Evolutionary conservation across 2,113 vertebrate genomes (phyloP).

Genomic region (Odobenus rosmarus): DNA sequence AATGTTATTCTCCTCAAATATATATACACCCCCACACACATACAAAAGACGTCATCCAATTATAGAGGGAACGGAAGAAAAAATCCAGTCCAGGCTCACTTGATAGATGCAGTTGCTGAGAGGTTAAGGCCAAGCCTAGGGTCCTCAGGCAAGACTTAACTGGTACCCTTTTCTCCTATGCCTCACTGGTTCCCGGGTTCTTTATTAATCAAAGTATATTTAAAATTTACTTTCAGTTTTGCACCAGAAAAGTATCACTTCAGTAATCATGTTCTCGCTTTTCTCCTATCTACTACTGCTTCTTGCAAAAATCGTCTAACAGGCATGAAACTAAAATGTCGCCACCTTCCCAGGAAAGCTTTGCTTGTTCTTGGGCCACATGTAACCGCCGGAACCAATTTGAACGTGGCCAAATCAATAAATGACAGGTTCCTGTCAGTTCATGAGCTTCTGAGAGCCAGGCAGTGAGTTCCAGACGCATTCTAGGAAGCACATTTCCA

Average conservation of each 20-base stretch:
- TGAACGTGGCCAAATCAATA: neutral
- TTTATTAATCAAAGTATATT: neutral
- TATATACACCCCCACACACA: neutral
- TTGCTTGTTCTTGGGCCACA: neutral
- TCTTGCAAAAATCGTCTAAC: neutral
- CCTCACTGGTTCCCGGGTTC: neutral
- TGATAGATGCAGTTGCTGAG: neutral
- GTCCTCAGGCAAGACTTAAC: neutral
- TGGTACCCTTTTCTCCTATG: neutral
- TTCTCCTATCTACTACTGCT: neutral
- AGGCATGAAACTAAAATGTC: neutral
- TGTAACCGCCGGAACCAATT: neutral
- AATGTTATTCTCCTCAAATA: neutral
- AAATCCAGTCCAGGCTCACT: neutral
- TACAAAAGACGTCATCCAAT: neutral
- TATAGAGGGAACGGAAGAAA: neutral
- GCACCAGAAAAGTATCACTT: neutral
- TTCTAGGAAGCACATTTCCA: neutral
- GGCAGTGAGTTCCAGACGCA: neutral
- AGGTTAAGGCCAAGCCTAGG: neutral
- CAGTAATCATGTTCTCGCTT: neutral
- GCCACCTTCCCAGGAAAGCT: neutral
- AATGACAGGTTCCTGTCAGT: neutral
- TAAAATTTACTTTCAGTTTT: neutral
- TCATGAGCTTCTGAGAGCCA: neutral